Conservation (phyloP, 2,888 invertebrate genomes). For the Crematogaster levior region DNA sequence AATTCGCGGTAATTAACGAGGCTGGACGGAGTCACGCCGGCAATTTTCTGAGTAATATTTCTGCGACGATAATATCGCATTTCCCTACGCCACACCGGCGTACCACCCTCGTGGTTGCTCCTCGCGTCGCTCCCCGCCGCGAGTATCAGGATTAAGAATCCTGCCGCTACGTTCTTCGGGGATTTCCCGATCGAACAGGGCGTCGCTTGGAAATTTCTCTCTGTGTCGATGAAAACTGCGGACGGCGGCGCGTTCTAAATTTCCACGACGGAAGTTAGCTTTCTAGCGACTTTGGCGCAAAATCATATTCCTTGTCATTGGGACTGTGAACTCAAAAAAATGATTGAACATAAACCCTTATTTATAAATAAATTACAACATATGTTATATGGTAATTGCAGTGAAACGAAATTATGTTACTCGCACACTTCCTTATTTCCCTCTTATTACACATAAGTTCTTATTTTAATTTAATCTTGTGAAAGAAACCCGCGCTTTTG, state of each 20-base stretch:
- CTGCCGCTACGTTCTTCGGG: conserved; percentile 55
- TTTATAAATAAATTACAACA: background rate
- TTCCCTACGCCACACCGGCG: conserved; percentile 74
- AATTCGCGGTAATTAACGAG: conserved; percentile 86
- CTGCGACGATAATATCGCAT: conserved; percentile 84
- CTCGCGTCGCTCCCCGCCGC: conserved; percentile 23
- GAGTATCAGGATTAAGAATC: conserved; percentile 67
- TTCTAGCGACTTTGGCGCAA: background rate
- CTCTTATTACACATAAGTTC: background rate
- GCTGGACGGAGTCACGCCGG: conserved; percentile 85
- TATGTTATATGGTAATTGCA: background rate
- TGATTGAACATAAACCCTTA: background rate
- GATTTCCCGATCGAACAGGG: conserved; percentile 59
- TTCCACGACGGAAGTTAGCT: conserved; percentile 4
- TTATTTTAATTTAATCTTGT: background rate
- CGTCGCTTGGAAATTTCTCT: conserved; percentile 38
- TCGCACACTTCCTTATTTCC: background rate
- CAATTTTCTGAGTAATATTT: conserved; percentile 86
- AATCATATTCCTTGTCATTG: background rate
- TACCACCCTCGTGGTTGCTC: conserved; percentile 41
- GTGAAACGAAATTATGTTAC: background rate
- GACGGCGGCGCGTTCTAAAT: conserved; percentile 25
- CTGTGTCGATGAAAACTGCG: conserved; percentile 50
- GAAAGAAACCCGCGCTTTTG: background rate
- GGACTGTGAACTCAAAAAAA: background rate